Conservation (phyloP, 2,797 vertebrate species). For the Phoxinus dragarum region DNA sequence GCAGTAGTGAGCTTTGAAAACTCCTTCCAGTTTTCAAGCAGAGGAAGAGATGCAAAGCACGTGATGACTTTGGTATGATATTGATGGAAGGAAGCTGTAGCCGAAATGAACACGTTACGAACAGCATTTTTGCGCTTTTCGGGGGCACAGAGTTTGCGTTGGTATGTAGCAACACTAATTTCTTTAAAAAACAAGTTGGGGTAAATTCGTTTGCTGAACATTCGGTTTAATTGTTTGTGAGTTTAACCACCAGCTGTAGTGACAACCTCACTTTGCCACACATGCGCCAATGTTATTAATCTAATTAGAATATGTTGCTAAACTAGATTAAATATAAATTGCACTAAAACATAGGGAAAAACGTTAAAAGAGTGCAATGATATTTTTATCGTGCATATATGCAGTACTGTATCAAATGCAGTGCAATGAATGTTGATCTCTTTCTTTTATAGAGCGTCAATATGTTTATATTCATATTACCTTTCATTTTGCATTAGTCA, state of each 20-base stretch:
- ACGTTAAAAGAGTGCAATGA: neutral
- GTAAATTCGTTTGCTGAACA: neutral
- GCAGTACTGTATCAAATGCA: neutral
- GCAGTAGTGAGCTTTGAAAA: conserved; percentile 25
- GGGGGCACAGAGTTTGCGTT: conserved; percentile 49
- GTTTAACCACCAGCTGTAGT: neutral
- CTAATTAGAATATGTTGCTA: neutral
- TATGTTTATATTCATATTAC: neutral
- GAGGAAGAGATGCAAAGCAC: neutral
- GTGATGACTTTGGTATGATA: conserved; percentile 49
- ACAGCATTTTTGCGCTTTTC: conserved; percentile 64
- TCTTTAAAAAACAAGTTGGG: neutral
- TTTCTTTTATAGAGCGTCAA: neutral
- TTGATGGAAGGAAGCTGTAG: conserved; percentile 7
- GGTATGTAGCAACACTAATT: conserved; percentile 64
- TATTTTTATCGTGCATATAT: neutral
- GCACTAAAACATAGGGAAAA: neutral
- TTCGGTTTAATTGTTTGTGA: neutral
- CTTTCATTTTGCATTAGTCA: neutral
- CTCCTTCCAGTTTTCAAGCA: neutral
- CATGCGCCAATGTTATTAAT: neutral
- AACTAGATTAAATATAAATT: too few relatives aligned
- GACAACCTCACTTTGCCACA: neutral
- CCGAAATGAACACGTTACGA: conserved; percentile 69
- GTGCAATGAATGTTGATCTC: neutral